Percentiles rank a stretch among this genome's conserved stretches.
Conservation (phyloP, 2,113 vertebrate genomes). For the Lathamus discolor region DNA sequence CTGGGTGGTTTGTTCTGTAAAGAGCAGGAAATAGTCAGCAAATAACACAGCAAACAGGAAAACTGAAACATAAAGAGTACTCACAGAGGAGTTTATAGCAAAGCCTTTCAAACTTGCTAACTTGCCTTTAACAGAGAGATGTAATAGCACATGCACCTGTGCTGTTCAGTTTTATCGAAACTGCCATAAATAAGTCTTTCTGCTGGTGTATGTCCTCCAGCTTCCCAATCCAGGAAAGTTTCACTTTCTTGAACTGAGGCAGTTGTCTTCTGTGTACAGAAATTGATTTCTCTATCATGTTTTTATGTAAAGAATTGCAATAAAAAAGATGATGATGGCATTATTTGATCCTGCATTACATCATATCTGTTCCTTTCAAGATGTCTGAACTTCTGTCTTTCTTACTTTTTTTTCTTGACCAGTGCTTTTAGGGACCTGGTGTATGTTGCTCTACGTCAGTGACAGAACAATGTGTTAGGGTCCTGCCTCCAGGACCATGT, state of each 20-base stretch:
- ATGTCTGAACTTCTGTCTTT: background rate
- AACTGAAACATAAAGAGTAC: background rate
- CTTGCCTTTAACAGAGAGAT: background rate
- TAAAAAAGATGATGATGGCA: background rate
- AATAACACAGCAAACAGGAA: background rate
- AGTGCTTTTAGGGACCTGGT: background rate
- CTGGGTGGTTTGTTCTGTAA: background rate
- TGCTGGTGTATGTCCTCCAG: background rate
- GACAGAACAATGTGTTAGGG: background rate
- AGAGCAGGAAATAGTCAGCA: slow-evolving; percentile 3
- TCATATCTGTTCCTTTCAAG: background rate
- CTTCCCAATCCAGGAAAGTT: background rate
- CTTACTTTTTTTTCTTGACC: background rate
- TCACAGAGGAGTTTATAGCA: background rate
- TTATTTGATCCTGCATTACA: background rate
- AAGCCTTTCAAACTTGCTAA: background rate
- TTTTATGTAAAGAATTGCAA: background rate
- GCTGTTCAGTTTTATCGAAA: background rate
- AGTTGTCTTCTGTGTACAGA: background rate
- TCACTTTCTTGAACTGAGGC: background rate
- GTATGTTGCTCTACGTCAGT: background rate
- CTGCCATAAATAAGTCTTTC: background rate
- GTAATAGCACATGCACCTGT: background rate
- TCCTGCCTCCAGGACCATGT: background rate
- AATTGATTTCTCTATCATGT: background rate